A percentile compares a stretch with the other conserved stretches of the same genome.
phyloP scores from a whole-genome alignment of 2,888 invertebrate genomes.

The Hybos culiciformis region DNA sequence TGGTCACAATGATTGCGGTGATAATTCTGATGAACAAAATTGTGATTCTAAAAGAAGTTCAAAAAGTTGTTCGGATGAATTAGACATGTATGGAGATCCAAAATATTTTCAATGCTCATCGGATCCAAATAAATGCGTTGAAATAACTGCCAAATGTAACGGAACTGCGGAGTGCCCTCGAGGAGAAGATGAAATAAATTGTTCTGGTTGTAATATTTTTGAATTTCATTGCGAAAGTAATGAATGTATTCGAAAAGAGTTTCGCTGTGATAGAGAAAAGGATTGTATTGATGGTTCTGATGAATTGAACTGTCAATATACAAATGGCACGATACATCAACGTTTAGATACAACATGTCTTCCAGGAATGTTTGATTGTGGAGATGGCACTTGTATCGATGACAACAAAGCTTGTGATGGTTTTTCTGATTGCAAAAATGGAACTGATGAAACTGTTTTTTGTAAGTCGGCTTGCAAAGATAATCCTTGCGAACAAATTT shows the following conservation, averaged over 20 bases:
- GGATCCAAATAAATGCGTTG: slow-evolving; percentile 24
- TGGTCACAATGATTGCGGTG: slow-evolving; percentile 43
- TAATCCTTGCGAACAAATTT: slow-evolving; percentile 41
- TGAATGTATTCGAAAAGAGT: slow-evolving; percentile 43
- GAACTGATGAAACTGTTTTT: slow-evolving; percentile 52
- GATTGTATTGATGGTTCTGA: slow-evolving; percentile 65
- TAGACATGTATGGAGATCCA: slow-evolving; percentile 14
- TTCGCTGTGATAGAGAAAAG: slow-evolving; percentile 45
- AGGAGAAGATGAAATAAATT: slow-evolving; percentile 55
- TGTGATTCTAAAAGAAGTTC: slow-evolving; percentile 26
- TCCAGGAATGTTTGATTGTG: slow-evolving; percentile 40
- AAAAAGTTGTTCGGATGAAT: slow-evolving; percentile 34
- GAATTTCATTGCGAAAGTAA: slow-evolving; percentile 51
- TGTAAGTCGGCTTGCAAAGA: slow-evolving; percentile 40
- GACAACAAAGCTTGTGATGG: slow-evolving; percentile 50
- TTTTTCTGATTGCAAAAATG: slow-evolving; percentile 48
- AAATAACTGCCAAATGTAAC: slow-evolving; percentile 42
- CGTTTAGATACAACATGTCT: slow-evolving; percentile 18
- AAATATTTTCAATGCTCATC: slow-evolving; percentile 29
- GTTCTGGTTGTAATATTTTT: slow-evolving; percentile 43
- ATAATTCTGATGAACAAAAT: slow-evolving; percentile 40
- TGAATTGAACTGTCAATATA: slow-evolving; percentile 43
- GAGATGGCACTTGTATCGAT: slow-evolving; percentile 50
- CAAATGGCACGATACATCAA: slow-evolving; percentile 16
- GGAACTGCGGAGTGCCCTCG: slow-evolving; percentile 53